phyloP scores from a whole-genome alignment of 2,797 vertebrate species.

The Lophotriccus pileatus region DNA sequence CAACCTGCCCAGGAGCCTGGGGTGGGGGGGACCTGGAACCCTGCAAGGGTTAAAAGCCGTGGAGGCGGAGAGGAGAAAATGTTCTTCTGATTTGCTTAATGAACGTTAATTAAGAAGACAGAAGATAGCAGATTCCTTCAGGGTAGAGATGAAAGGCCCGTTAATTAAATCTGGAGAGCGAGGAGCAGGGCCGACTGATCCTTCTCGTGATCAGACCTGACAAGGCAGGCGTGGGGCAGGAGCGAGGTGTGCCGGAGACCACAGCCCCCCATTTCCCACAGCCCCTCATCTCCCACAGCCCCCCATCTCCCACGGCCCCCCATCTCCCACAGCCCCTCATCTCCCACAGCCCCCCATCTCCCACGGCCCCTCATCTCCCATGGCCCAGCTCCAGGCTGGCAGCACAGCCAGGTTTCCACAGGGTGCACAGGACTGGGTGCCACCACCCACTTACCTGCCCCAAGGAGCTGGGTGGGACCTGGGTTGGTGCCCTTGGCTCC shows the following conservation, averaged over 20 bases:
- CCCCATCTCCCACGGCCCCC: neutral
- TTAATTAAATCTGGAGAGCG: slow-evolving; percentile 80
- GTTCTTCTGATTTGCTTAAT: slow-evolving; percentile 79
- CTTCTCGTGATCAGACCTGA: slow-evolving; percentile 70
- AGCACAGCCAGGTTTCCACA: fast-evolving
- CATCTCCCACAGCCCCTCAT: neutral
- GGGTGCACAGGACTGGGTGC: fast-evolving
- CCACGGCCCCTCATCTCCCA: neutral
- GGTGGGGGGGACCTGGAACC: neutral
- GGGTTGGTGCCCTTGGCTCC: neutral
- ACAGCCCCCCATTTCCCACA: neutral
- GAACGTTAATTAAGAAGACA: slow-evolving; percentile 83
- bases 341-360: neutral
- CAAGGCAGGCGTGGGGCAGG: slow-evolving; percentile 27
- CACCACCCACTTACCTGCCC: neutral
- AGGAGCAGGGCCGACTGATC: slow-evolving; percentile 27
- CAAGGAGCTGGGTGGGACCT: neutral
- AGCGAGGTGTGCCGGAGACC: neutral
- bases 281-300: neutral
- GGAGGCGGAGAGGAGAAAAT: slow-evolving; percentile 34
- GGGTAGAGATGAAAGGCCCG: slow-evolving; percentile 77
- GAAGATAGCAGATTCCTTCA: slow-evolving; percentile 77
- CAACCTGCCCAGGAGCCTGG: neutral
- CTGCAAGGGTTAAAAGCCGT: slow-evolving; percentile 66
- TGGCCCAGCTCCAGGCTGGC: neutral